Evolutionary conservation across 2,797 vertebrate genomes (phyloP).

Genomic region (Poecilia picta): DNA sequence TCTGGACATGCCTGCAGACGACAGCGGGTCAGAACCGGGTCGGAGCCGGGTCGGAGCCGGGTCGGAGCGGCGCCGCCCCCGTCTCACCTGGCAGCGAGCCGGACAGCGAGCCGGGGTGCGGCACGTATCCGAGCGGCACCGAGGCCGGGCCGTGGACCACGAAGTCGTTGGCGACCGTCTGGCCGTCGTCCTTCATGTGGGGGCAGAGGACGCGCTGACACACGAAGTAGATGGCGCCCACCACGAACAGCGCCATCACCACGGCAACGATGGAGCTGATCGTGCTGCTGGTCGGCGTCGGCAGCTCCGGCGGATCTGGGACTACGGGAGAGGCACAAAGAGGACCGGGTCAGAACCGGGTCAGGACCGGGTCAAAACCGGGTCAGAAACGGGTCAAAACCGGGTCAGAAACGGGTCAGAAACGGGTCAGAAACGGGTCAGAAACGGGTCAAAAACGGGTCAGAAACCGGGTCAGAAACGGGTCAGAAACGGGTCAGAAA

Average conservation of each 20-base stretch:
- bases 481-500: too few species aligned
- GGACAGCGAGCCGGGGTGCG: conserved; percentile 91
- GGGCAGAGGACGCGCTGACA: conserved; percentile 96
- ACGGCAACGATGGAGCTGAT: conserved; percentile 94
- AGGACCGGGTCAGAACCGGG: too few species aligned
- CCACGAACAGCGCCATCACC: conserved; percentile 92
- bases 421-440: too few species aligned
- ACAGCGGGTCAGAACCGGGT: background rate
- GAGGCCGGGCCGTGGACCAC: conserved; percentile 92
- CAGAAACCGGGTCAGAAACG: too few species aligned
- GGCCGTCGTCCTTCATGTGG: conserved; percentile 95
- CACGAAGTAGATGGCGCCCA: conserved; percentile 94
- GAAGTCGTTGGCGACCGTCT: conserved; percentile 94
- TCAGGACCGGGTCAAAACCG: too few species aligned
- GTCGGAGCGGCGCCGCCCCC: background rate
- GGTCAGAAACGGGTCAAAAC: too few species aligned
- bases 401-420: too few species aligned
- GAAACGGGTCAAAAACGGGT: too few species aligned
- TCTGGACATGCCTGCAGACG: conserved; percentile 91
- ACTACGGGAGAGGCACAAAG: conserved; percentile 5
- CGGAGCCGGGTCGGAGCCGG: background rate
- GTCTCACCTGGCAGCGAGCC: conserved; percentile 91
- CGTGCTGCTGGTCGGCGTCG: conserved; percentile 89
- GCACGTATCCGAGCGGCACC: conserved; percentile 93
- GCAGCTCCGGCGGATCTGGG: conserved; percentile 90